phyloP scores from a whole-genome alignment of 1,140 invertebrate species.

The Cydia amplana region DNA sequence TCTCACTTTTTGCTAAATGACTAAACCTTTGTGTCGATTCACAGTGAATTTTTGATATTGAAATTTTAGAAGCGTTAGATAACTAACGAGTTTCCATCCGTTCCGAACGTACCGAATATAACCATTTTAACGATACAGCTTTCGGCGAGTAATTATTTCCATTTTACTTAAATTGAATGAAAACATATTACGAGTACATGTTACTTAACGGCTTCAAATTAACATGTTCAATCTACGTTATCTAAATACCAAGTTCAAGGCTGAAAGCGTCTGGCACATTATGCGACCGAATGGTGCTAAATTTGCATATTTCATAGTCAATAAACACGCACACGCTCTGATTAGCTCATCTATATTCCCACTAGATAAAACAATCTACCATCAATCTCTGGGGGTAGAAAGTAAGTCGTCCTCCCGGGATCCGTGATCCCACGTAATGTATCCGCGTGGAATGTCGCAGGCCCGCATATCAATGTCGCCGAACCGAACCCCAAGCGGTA shows the following conservation, averaged over 20 bases:
- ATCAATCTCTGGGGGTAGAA: constrained; percentile 46
- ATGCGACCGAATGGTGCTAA: background rate
- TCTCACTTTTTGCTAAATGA: background rate
- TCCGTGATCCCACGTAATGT: constrained; percentile 33
- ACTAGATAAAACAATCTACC: constrained; percentile 34
- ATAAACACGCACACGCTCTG: constrained; percentile 26
- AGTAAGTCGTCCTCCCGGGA: constrained; percentile 39
- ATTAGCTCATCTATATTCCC: constrained; percentile 32
- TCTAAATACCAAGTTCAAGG: constrained; percentile 28
- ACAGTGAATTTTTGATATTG: constrained; percentile 1
- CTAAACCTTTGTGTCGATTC: background rate
- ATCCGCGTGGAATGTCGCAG: constrained; percentile 30
- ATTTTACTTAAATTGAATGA: background rate
- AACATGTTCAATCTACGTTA: constrained; percentile 19
- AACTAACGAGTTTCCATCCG: background rate
- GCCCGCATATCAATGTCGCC: constrained; percentile 29
- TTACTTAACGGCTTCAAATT: background rate
- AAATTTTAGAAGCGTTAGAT: background rate
- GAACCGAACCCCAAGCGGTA: constrained; percentile 6
- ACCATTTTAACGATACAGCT: background rate
- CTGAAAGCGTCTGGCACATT: constrained; percentile 16
- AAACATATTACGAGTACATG: background rate
- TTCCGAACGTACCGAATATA: background rate
- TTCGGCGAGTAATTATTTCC: background rate
- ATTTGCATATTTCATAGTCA: constrained; percentile 32